These are phyloP conservation scores for Loris lydekkerianus DNA, from an alignment of 2,797 vertebrate species.

Conservation along the genomic window DNA sequence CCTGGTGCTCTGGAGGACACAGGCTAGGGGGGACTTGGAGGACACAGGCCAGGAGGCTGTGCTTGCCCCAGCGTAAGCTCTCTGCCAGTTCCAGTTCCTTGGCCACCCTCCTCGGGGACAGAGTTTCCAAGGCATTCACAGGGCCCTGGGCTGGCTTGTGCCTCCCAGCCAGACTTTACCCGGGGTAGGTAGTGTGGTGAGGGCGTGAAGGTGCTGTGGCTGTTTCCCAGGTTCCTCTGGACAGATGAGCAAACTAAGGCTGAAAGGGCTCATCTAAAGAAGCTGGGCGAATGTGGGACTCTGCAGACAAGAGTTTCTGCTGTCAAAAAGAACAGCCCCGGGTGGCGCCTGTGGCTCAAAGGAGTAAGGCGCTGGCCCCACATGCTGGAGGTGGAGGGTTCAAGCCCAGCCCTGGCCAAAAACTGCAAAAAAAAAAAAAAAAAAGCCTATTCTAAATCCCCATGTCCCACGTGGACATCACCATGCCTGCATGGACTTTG, in stretches of 20 bases:
- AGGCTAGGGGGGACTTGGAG: not conserved
- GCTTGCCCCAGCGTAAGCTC: not conserved
- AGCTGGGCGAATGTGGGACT: rapidly evolving
- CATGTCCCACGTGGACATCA: not conserved
- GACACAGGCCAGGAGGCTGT: not conserved
- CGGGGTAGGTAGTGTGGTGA: rapidly evolving
- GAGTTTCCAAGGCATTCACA: not conserved
- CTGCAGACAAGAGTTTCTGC: not conserved
- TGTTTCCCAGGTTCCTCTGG: not conserved
- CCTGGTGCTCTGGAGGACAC: not conserved
- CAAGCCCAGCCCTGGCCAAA: too few species aligned
- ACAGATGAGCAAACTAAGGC: conserved; percentile 14
- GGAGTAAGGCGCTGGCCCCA: too few species aligned
- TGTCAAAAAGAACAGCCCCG: not conserved
- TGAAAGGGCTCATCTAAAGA: not conserved
- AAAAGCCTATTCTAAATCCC: not conserved
- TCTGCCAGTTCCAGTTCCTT: not conserved
- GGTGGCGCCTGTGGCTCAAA: too few species aligned
- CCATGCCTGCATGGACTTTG: rapidly evolving
- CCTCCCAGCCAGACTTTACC: not conserved
- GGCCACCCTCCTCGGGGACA: not conserved
- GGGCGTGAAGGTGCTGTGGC: rapidly evolving
- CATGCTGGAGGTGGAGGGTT: too few species aligned
- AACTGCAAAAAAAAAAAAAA: too few species aligned
- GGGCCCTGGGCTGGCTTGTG: rapidly evolving